These are phyloP conservation scores for Drosophila lacertosa DNA, from an alignment of 1,140 invertebrate species.

Conservation along the genomic window DNA sequence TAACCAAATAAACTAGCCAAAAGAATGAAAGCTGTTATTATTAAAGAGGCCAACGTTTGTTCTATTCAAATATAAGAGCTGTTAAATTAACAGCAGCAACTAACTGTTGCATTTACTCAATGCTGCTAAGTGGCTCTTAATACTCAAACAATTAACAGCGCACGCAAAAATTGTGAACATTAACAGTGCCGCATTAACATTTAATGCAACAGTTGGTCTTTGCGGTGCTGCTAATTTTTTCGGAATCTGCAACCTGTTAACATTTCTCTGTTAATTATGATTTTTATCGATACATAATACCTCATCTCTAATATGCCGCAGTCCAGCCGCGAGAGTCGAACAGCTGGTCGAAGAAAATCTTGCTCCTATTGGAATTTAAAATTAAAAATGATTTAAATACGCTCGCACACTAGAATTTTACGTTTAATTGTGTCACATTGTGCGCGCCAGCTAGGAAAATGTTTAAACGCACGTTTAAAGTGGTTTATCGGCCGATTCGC, in stretches of 20 bases:
- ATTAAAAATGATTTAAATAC: constrained; percentile 54
- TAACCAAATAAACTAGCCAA: constrained; percentile 79
- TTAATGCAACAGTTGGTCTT: constrained; percentile 14
- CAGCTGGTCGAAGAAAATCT: constrained; percentile 31
- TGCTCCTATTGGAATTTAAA: constrained; percentile 24
- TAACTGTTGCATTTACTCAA: background rate
- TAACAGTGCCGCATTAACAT: background rate
- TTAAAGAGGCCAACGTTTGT: background rate
- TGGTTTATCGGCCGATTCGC: constrained; percentile 76
- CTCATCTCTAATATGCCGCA: constrained; percentile 15
- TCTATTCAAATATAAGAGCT: background rate
- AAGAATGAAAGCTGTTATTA: constrained; percentile 23
- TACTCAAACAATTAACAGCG: background rate
- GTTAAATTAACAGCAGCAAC: background rate
- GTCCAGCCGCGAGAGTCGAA: constrained; percentile 18
- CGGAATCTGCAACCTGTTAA: background rate
- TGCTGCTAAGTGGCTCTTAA: background rate
- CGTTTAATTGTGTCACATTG: constrained; percentile 7
- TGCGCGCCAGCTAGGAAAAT: constrained; percentile 47
- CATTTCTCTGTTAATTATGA: background rate
- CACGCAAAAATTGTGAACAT: background rate
- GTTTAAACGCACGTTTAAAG: constrained; percentile 83
- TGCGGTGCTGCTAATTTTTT: constrained; percentile 10
- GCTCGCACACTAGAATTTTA: constrained; percentile 10
- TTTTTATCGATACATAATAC: background rate